Evolutionary conservation across 1,140 invertebrate genomes (phyloP).

Genomic region (Pseudomyrmex dendroicus): DNA sequence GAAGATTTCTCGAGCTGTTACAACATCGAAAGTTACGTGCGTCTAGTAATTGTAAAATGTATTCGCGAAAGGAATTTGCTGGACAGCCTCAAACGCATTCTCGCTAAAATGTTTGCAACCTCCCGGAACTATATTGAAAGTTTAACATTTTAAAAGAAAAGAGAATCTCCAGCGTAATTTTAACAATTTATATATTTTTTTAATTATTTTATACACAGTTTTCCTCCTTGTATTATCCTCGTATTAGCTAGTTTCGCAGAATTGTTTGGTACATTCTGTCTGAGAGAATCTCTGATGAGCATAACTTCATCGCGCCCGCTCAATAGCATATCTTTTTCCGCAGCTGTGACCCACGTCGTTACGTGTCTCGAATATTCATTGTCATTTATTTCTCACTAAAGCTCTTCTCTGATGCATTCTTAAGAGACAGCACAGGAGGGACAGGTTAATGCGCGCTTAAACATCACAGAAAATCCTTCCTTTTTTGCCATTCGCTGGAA

Average conservation of each 20-base stretch:
- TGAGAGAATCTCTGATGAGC: neutral
- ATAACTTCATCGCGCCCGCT: neutral
- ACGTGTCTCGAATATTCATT: slow-evolving; percentile 64
- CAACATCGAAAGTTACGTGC: neutral
- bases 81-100: neutral
- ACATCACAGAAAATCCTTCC: slow-evolving; percentile 57
- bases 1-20: neutral
- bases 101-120: neutral
- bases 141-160: no score
- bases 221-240: neutral
- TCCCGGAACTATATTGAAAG: neutral
- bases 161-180: neutral
- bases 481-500: slow-evolving; percentile 30
- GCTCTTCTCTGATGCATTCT: slow-evolving; percentile 53
- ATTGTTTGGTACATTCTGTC: neutral
- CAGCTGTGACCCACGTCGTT: slow-evolving; percentile 75
- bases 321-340: slow-evolving; percentile 22
- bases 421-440: slow-evolving; percentile 50
- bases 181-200: neutral
- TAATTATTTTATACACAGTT: neutral
- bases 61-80: neutral
- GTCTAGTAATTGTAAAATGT: slow-evolving; percentile 1
- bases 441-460: slow-evolving; percentile 64
- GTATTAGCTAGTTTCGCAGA: neutral
- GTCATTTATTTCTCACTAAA: slow-evolving; percentile 56